phyloP scores from a whole-genome alignment of 2,888 invertebrate genomes.

The Eupithecia tripunctaria region DNA sequence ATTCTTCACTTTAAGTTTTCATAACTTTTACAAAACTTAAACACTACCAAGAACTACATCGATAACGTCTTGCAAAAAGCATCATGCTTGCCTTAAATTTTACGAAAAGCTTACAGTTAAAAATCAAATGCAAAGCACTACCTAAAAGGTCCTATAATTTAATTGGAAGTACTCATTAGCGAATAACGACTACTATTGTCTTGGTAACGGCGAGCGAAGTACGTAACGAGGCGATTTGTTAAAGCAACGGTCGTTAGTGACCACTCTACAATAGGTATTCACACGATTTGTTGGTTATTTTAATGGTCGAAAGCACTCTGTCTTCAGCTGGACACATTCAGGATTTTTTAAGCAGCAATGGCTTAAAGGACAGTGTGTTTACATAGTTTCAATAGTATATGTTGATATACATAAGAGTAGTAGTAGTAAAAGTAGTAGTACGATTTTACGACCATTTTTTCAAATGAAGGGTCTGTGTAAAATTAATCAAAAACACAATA shows the following conservation, averaged over 20 bases:
- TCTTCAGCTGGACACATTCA: too few relatives aligned
- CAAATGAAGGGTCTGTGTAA: too few relatives aligned
- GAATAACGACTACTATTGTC: conserved; percentile 35
- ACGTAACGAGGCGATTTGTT: conserved; percentile 37
- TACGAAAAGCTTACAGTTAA: not conserved
- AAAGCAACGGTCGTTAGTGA: conserved; percentile 33
- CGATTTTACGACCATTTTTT: too few relatives aligned
- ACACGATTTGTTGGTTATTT: conserved; percentile 4
- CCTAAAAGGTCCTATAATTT: conserved; percentile 18
- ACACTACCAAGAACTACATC: not conserved
- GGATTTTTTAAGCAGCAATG: not conserved
- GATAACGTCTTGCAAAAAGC: not conserved
- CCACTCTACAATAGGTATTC: conserved; percentile 11
- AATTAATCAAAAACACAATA: too few relatives aligned
- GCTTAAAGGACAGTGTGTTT: too few relatives aligned
- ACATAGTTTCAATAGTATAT: too few relatives aligned
- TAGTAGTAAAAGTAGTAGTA: too few relatives aligned
- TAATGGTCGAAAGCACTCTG: too few relatives aligned
- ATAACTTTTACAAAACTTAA: too few relatives aligned
- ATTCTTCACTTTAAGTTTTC: too few relatives aligned
- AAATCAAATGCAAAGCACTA: not conserved
- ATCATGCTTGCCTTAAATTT: not conserved
- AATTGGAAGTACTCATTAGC: conserved; percentile 33
- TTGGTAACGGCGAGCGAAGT: conserved; percentile 37
- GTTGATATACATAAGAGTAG: too few relatives aligned